Percentiles rank a stretch among this genome's conserved stretches.
These are phyloP conservation scores for Sebastes nivosus DNA, from an alignment of 2,797 vertebrate genomes.

Conservation along the genomic window DNA sequence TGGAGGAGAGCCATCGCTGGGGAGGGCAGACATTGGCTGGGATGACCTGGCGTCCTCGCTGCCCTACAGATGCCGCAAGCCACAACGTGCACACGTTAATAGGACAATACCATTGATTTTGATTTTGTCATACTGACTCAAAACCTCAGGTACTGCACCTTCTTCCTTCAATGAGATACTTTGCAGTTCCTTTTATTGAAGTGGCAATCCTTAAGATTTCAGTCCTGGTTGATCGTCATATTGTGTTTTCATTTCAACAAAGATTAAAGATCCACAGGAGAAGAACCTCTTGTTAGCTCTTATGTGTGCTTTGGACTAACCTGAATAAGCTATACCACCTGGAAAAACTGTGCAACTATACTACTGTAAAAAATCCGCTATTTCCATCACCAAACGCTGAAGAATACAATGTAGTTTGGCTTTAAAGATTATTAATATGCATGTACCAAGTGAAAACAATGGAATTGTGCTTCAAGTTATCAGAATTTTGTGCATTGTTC, in stretches of 20 bases:
- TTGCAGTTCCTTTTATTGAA: not conserved
- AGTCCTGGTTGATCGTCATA: not conserved
- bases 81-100: constrained; percentile 69
- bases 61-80: constrained; percentile 78
- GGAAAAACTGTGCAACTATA: not conserved
- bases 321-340: not conserved
- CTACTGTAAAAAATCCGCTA: not conserved
- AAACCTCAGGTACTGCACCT: not conserved
- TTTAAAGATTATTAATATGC: not conserved
- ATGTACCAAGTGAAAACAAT: constrained; percentile 1
- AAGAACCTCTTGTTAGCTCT: not conserved
- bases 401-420: not conserved
- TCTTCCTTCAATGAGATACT: not conserved
- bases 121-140: constrained; percentile 5
- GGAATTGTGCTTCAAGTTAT: no score
- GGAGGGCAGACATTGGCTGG: constrained; percentile 75
- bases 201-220: no score
- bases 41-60: constrained; percentile 76
- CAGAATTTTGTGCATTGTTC: no score
- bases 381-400: not conserved
- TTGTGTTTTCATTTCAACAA: not conserved
- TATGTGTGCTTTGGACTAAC: not conserved
- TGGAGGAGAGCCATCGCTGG: constrained; percentile 72
- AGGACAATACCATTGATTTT: constrained; percentile 18
- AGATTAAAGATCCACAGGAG: not conserved